These are phyloP conservation scores for Gasterosteus aculeatus DNA, from an alignment of 2,113 vertebrate genomes.

Conservation along the genomic window DNA sequence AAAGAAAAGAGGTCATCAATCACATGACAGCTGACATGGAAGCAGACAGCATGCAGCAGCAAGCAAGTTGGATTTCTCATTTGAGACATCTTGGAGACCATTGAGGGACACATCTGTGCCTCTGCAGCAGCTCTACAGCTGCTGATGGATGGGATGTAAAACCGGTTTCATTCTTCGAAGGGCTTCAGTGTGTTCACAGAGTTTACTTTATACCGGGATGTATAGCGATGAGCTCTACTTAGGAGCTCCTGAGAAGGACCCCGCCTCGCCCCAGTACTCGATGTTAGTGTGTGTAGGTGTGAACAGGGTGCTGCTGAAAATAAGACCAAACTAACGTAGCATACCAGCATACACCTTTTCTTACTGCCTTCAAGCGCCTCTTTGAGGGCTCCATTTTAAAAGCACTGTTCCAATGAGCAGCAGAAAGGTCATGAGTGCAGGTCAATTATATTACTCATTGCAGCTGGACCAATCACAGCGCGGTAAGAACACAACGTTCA, in stretches of 20 bases:
- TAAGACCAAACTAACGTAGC: neutral
- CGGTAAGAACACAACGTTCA: neutral
- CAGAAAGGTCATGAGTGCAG: neutral
- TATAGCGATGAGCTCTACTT: neutral
- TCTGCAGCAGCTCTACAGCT: neutral
- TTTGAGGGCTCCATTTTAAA: neutral
- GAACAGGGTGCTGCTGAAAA: neutral
- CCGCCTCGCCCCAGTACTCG: neutral
- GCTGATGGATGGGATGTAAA: neutral
- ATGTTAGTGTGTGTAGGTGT: neutral
- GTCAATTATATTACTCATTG: neutral
- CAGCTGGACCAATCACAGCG: neutral
- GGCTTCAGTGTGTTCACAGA: neutral
- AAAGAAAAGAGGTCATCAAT: slow-evolving; percentile 34
- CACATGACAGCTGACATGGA: slow-evolving; percentile 6
- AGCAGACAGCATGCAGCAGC: neutral
- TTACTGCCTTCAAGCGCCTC: neutral
- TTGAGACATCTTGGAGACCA: neutral
- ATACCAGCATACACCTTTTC: neutral
- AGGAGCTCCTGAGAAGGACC: neutral
- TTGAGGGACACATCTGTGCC: neutral
- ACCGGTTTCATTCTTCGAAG: neutral
- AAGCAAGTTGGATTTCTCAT: neutral
- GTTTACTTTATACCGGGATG: neutral
- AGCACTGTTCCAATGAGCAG: neutral